phyloP scores from a whole-genome alignment of 2,797 vertebrate species.

The Agapornis canus region DNA sequence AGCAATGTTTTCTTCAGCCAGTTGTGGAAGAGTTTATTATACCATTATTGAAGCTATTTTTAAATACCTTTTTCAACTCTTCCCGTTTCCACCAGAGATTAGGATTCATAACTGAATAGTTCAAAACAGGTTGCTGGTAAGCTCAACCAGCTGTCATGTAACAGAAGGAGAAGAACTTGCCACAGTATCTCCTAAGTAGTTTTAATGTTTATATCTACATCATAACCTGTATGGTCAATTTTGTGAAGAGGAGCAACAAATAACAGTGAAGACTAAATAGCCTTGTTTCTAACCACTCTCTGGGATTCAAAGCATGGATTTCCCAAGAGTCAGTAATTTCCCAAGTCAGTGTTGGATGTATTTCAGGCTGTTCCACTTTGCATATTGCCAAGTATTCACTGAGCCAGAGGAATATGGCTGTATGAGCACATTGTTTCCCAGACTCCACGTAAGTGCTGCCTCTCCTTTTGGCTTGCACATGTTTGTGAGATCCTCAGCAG shows the following conservation, averaged over 20 bases:
- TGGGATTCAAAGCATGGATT: not conserved
- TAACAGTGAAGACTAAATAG: not conserved
- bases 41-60: not conserved
- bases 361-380: not conserved
- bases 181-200: not conserved
- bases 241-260: not conserved
- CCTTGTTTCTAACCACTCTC: not conserved
- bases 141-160: not conserved
- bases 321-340: not conserved
- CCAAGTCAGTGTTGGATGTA: not conserved
- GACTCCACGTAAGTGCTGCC: rapidly evolving
- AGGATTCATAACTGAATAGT: not conserved
- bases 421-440: not conserved
- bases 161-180: not conserved
- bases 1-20: not conserved
- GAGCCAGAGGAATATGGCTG: not conserved
- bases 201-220: not conserved
- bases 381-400: not conserved
- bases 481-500: not conserved
- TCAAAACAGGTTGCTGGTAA: not conserved
- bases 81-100: not conserved
- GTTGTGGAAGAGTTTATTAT: not conserved
- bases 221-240: not conserved
- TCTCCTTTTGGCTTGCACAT: not conserved
- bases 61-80: not conserved